Percentiles rank a stretch among this genome's conserved stretches.
Evolutionary conservation across 1,140 invertebrate genomes (phyloP).

Genomic region (Drosophila nigromelanica): DNA sequence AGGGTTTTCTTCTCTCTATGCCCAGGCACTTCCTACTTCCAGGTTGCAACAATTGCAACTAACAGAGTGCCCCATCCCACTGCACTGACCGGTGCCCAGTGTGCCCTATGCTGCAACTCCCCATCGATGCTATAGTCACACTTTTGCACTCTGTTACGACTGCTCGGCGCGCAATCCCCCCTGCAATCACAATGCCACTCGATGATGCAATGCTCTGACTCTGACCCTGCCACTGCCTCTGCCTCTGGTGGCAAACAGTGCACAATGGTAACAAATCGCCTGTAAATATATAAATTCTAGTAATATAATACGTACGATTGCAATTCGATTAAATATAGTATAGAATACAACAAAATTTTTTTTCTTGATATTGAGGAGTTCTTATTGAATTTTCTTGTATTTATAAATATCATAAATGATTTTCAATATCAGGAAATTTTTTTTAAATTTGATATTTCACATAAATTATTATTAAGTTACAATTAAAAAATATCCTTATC

Average conservation of each 20-base stretch:
- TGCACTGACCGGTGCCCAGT: slow-evolving; percentile 18
- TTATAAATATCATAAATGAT: too few species aligned
- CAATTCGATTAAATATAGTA: too few species aligned
- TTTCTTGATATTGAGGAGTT: too few species aligned
- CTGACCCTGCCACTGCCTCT: slow-evolving; percentile 49
- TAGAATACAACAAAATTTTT: too few species aligned
- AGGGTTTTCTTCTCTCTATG: slow-evolving; percentile 52
- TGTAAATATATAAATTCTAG: too few species aligned
- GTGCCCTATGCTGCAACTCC: slow-evolving; percentile 13
- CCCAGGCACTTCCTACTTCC: slow-evolving; percentile 73
- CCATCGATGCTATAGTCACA: slow-evolving; percentile 46
- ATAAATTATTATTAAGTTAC: too few species aligned
- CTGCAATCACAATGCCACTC: slow-evolving; percentile 65
- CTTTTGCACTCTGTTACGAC: slow-evolving; percentile 59
- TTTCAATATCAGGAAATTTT: too few species aligned
- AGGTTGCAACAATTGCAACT: slow-evolving; percentile 48
- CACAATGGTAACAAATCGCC: neutral
- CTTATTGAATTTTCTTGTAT: too few species aligned
- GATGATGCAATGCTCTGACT: slow-evolving; percentile 65
- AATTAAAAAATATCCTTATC: too few species aligned
- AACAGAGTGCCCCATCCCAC: slow-evolving; percentile 9
- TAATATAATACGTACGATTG: too few species aligned
- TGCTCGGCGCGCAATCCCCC: slow-evolving; percentile 29
- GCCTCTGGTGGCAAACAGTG: slow-evolving; percentile 40
- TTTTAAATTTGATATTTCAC: too few species aligned